A percentile compares a stretch with the other conserved stretches of the same genome.
Conservation (phyloP, 2,113 vertebrate species). For the Alaudala cheleensis region DNA sequence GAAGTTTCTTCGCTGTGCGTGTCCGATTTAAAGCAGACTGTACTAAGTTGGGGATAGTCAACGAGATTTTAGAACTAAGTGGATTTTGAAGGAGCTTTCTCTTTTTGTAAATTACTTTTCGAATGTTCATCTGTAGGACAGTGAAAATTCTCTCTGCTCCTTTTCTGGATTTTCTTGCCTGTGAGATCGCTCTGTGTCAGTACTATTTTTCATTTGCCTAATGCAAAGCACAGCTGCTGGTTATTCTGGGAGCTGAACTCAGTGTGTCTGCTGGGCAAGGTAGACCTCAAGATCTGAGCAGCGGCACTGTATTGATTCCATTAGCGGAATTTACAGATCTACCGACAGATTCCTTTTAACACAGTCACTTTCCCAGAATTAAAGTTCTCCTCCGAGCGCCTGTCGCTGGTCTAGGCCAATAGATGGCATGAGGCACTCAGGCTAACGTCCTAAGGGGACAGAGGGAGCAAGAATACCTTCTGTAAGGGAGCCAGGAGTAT, state of each 20-base stretch:
- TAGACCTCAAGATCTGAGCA: slow-evolving; percentile 7
- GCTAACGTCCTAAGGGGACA: neutral
- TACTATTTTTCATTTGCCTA: neutral
- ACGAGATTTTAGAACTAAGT: neutral
- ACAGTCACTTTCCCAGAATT: slow-evolving; percentile 23
- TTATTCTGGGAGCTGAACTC: slow-evolving; percentile 10
- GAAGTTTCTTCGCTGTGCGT: neutral
- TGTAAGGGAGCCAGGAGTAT: neutral
- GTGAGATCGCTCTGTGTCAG: neutral
- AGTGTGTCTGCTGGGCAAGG: neutral
- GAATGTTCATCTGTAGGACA: neutral
- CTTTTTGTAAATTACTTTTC: neutral
- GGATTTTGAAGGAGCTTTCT: neutral
- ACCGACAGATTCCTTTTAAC: neutral
- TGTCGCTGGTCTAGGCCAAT: slow-evolving; percentile 20
- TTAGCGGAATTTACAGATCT: slow-evolving; percentile 47
- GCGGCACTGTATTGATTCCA: slow-evolving; percentile 7
- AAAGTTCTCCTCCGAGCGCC: slow-evolving; percentile 14
- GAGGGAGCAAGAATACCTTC: neutral
- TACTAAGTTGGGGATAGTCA: neutral
- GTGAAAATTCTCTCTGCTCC: neutral
- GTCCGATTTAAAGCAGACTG: neutral
- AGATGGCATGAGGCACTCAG: slow-evolving; percentile 56
- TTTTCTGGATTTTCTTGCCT: neutral
- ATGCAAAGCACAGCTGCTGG: neutral